Evolutionary conservation across 2,888 invertebrate genomes (phyloP).

Genomic region (Limnephilus lunatus): DNA sequence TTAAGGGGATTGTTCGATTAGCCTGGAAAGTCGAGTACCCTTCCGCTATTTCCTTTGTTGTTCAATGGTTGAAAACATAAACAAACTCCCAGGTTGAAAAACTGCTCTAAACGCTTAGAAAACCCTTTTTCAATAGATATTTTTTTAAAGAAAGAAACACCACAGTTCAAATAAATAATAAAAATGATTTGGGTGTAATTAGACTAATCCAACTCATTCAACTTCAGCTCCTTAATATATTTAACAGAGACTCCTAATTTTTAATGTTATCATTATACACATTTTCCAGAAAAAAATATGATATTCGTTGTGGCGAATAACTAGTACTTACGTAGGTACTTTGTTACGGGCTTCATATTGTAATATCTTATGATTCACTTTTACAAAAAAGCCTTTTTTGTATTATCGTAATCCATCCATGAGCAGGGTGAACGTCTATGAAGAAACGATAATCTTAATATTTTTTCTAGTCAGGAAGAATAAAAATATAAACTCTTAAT

Average conservation of each 20-base stretch:
- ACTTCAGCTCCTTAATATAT: not conserved
- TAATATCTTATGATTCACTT: not conserved
- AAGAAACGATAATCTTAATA: no score
- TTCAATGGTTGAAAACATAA: not conserved
- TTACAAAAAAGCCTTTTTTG: not conserved
- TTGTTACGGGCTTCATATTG: not conserved
- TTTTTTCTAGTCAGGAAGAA: no score
- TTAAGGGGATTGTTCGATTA: constrained; percentile 42
- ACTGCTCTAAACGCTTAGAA: not conserved
- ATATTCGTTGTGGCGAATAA: not conserved
- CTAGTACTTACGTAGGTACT: not conserved
- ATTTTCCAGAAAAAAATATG: not conserved
- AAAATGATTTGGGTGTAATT: not conserved
- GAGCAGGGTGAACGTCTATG: no score
- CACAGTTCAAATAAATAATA: not conserved
- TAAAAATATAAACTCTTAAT: no score
- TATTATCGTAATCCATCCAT: not conserved
- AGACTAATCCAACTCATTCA: not conserved
- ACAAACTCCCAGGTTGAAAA: not conserved
- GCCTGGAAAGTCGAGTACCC: not conserved
- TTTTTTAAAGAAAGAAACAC: not conserved
- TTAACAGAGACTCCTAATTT: not conserved
- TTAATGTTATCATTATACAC: not conserved
- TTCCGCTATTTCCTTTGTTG: not conserved
- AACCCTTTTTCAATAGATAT: not conserved